Conservation (phyloP, 2,113 vertebrate genomes). For the Himantopus leucocephalus region DNA sequence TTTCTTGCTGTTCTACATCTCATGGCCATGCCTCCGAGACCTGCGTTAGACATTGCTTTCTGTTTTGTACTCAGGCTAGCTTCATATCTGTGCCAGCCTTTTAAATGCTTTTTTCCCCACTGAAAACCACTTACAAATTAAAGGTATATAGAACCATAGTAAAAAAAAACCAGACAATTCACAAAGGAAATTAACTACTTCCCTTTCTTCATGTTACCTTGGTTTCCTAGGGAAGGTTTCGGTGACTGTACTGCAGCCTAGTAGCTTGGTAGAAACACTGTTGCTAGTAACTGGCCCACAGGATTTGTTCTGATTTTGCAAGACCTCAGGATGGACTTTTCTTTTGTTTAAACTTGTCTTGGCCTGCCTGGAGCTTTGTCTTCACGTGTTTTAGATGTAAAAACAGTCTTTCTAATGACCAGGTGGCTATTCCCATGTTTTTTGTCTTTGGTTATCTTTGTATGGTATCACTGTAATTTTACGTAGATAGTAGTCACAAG, state of each 20-base stretch:
- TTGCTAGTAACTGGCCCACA: background rate
- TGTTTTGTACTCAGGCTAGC: background rate
- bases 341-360: background rate
- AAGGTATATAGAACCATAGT: background rate
- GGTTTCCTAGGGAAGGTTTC: background rate
- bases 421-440: background rate
- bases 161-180: background rate
- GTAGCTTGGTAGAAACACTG: background rate
- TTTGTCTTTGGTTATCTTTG: background rate
- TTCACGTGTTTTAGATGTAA: background rate
- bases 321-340: background rate
- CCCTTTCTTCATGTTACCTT: background rate
- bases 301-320: background rate
- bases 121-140: background rate
- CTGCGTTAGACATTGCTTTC: background rate
- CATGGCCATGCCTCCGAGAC: background rate
- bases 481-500: background rate
- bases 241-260: background rate
- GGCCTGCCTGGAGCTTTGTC: background rate
- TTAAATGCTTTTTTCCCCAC: background rate
- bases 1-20: background rate
- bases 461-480: background rate
- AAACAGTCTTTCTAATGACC: background rate
- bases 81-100: background rate
- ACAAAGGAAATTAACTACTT: background rate